Conservation (phyloP, 2,888 invertebrate genomes). For the Acrobasis consociella region DNA sequence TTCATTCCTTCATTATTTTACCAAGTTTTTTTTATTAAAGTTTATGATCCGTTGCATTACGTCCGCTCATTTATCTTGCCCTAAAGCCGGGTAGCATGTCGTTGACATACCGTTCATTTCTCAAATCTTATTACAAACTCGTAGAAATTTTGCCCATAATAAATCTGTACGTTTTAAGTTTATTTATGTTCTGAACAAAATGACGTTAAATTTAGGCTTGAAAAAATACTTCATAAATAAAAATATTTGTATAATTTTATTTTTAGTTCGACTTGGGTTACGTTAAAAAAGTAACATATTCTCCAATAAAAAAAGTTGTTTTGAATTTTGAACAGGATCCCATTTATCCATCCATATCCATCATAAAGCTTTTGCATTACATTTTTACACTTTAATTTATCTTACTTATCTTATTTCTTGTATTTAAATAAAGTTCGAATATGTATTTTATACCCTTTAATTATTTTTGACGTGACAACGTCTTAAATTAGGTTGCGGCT, state of each 20-base stretch:
- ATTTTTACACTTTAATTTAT: no score
- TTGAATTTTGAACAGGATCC: no score
- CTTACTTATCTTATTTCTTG: no score
- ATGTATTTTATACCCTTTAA: no score
- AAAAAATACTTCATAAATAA: neutral
- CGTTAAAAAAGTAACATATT: no score
- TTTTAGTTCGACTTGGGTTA: neutral
- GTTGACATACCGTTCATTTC: conserved; percentile 73
- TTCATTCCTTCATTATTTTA: conserved; percentile 38
- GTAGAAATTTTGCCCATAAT: conserved; percentile 61
- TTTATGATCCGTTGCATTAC: conserved; percentile 57
- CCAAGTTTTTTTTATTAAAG: conserved; percentile 27
- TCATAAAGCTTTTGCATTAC: no score
- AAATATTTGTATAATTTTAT: neutral
- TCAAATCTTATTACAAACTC: conserved; percentile 71
- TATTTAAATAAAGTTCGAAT: no score
- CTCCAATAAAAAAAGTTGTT: no score
- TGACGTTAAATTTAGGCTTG: neutral
- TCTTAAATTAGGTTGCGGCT: no score
- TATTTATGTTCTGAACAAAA: neutral
- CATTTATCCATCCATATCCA: no score
- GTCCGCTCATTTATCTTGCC: conserved; percentile 67
- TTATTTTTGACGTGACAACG: no score
- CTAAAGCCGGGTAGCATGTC: conserved; percentile 59
- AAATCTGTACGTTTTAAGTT: conserved; percentile 48